Evolutionary conservation across 2,113 vertebrate species (phyloP), one percentile per base, ranked within the genome.

Genomic region (Corydoras maculifer): DNA sequence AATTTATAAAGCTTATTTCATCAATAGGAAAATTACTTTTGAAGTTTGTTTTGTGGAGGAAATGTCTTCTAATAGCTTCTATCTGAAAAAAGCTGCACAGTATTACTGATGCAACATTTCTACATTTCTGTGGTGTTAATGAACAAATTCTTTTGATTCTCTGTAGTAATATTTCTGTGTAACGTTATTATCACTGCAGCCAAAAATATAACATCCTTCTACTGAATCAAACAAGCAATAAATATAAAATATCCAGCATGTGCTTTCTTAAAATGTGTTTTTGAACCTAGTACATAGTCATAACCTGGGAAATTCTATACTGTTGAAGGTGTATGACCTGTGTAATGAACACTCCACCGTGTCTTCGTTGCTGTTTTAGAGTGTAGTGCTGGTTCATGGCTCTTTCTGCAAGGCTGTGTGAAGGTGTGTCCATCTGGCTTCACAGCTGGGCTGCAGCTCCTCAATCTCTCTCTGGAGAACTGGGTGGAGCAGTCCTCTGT

Each of bases 351-450:
- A 9, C 9, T 12, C 4, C 32, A 4, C 49, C 32, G 0, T 14
- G 14, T n/a, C 43, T 53, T n/a, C 58, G 30, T 72, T 51, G 18
- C 18, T 25, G 18, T 67, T 79, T 5, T 11, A 98, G 96, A 98
- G 79, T 98, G 95, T 0, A 94, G 96, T 79, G 88, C 91, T 8
- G 94, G 93, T 4, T 97, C 93, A 87, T 97, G 88, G 67, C 91
- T 99, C 80, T 94, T 94, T 86, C 91, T 95, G 69, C 96, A 99
- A 87, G 95, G 86, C 78, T 98, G 96, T 35, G 88, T 98, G 82
- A 95, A 93, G 88, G 79, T 48, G 58, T 99, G 96, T 78, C 96
- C 95, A 0, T 85, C 91, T 0, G 94, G 93, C 74, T 97, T 94
- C 5, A 85, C 90, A 0, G 90, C 94, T 0, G 90, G 91, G 0